These are phyloP conservation scores for Hemithea aestivaria DNA, from an alignment of 2,888 invertebrate species.

Conservation along the genomic window DNA sequence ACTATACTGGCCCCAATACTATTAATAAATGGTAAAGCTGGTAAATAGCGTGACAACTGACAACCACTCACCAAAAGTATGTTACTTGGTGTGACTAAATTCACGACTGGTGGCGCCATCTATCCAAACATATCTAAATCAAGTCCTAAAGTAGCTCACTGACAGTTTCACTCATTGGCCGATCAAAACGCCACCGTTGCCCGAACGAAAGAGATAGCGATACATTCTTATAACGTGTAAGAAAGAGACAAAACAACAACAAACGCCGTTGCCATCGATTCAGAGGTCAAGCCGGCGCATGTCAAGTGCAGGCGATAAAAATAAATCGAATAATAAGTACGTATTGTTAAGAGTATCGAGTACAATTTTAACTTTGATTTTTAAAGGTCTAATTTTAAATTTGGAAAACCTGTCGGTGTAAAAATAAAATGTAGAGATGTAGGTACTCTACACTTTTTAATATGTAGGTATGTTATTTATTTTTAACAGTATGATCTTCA, in stretches of 20 bases:
- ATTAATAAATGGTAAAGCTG: too few relatives aligned
- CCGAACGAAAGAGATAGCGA: conserved; percentile 38
- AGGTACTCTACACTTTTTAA: too few relatives aligned
- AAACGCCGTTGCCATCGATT: conserved; percentile 68
- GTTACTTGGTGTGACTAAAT: too few relatives aligned
- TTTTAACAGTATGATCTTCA: too few relatives aligned
- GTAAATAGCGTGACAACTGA: too few relatives aligned
- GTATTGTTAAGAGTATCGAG: conserved; percentile 3
- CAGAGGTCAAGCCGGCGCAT: conserved; percentile 63
- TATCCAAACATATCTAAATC: conserved; percentile 44
- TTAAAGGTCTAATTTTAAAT: too few relatives aligned
- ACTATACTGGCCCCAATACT: too few relatives aligned
- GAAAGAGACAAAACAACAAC: conserved; percentile 65
- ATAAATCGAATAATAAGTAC: conserved; percentile 36
- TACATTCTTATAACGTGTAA: conserved; percentile 21
- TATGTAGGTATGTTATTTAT: too few relatives aligned
- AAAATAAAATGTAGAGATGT: too few relatives aligned
- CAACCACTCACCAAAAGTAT: too few relatives aligned
- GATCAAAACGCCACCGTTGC: conserved; percentile 42
- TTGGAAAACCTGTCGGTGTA: too few relatives aligned
- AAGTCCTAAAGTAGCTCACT: conserved; percentile 24
- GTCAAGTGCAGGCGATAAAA: conserved; percentile 62
- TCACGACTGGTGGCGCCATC: conserved; percentile 64
- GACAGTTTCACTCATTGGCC: conserved; percentile 42
- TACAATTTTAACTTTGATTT: too few relatives aligned